Evolutionary conservation across 2,888 invertebrate genomes (phyloP), one percentile per base, ranked within the genome.

Genomic region (Eueremaeus valkanovi): DNA sequence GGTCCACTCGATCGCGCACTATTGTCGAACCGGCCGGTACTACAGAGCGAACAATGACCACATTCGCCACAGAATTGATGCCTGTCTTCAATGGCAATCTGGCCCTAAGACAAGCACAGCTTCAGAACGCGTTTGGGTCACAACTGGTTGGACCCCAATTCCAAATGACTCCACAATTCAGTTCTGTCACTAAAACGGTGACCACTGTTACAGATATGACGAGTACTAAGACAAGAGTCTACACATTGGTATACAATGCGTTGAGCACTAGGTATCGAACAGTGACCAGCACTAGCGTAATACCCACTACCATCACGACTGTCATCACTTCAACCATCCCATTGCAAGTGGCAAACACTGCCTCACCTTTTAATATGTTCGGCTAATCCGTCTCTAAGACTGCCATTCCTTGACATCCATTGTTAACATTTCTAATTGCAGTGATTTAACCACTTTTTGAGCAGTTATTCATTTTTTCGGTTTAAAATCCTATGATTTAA

Each of bases 171-270:
- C 72, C 72, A 33, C 42, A 29, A 27, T 29, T 49, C 16, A 68
- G 24, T 18, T 55, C 70, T 9, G 31, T 58, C 6, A 61, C 76
- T 18, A 73, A 72, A 16, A 75, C 76, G 9, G 40, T 66, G 29
- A 78, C 79, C 18, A 80, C 80, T 13, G 75, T 79, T 0, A 80
- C 80, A 0, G 76, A 77, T 6, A 77, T 76, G 1, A 80, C 80
- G 11, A 78, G 77, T 29, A 77, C 78, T n/a, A 78, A 78, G 24
- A 78, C 79, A 9, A 78, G 78, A 63, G 76, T 80, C 13, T 80
- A 80, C 51, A 80, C 80, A 8, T 75, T 80, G 21, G 79, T 79
- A 1, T 80, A 80, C 74, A 80, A 80, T 73, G 80, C 80, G 9
- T 76, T 80, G 29, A 80, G 79, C 42, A 80, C 80, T 0, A 78